Base-by-base conservation (phyloP, 2,113 vertebrate species). In the Actenoides lindsayi region DNA sequence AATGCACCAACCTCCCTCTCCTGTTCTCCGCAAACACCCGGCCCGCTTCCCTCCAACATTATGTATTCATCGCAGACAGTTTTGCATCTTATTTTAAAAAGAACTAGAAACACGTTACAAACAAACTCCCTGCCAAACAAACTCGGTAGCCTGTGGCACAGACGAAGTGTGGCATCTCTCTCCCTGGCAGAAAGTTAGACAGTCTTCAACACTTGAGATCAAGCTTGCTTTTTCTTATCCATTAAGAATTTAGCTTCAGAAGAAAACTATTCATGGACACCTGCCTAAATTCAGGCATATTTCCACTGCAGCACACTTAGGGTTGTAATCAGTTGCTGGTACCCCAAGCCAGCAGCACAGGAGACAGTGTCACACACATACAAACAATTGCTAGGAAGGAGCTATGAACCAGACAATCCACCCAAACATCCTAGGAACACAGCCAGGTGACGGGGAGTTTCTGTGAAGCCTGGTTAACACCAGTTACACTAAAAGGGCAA, bases 281-380 rank as follows among this genome's bases (percentile, higher is more conserved):
- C 17, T 64, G n/a, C 35, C 41, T 21, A 51, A 94, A 56, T 10
- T 23, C 85, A 65, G 44, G 37, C 3, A 2, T 27, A 2, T 48
- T 93, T 53, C 28, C 19, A 20, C 27, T 11, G 14, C 3, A 28
- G 8, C 41, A 6, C 41, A 10, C 27, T 35, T 30, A 3, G 1
- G 14, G 28, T 9, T 6, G 21, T 41, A n/a, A 13, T 27, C 75
- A 35, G n/a, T 5, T 44, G 53, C 68, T 28, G 37, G 48, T 5
- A 28, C 30, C 42, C 78, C 54, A 11, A 62, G 28, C 10, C 27
- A 14, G 37, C 2, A 5, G 28, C 41, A 20, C 3, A 57, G 13
- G 0, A 44, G 5, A 33, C 50, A 65, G 46, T 5, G 15, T 20
- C 25, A 10, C 0, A 3, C 21, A 23, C 27, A 46, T 31, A 9